Percentiles rank a stretch among this genome's conserved stretches.
phyloP scores from a whole-genome alignment of 2,797 vertebrate species.

The Melanotaenia pygmaea region DNA sequence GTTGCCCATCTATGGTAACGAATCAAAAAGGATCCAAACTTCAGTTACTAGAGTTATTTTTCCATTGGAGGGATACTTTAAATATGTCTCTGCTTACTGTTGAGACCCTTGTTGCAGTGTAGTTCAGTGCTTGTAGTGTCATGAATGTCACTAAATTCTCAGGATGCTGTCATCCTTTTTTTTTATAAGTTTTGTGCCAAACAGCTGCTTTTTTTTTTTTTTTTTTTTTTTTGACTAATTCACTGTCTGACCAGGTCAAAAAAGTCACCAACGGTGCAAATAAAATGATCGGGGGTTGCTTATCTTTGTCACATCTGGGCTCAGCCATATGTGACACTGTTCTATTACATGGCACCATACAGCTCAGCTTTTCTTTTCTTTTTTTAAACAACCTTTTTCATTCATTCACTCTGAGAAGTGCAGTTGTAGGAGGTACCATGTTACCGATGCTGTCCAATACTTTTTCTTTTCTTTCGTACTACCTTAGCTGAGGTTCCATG shows the following conservation, averaged over 20 bases:
- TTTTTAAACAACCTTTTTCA: too few species aligned
- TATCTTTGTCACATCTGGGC: too few species aligned
- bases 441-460: too few species aligned
- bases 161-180: slow-evolving; percentile 13
- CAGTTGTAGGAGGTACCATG: too few species aligned
- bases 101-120: slow-evolving; percentile 10
- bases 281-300: too few species aligned
- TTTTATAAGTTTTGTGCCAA: slow-evolving; percentile 23
- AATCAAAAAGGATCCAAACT: neutral
- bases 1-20: neutral
- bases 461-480: too few species aligned
- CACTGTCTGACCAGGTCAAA: neutral
- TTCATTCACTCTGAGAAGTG: too few species aligned
- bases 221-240: slow-evolving; percentile 13
- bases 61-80: slow-evolving; percentile 23
- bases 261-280: neutral
- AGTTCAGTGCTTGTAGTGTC: slow-evolving; percentile 12
- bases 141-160: slow-evolving; percentile 29
- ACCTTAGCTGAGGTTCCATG: too few species aligned
- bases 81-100: slow-evolving; percentile 19
- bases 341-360: too few species aligned
- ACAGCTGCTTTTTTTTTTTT: slow-evolving; percentile 9
- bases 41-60: neutral
- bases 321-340: too few species aligned
- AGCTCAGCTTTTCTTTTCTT: too few species aligned